Conservation (phyloP, 2,113 vertebrate genomes). For the Pluvianellus socialis region DNA sequence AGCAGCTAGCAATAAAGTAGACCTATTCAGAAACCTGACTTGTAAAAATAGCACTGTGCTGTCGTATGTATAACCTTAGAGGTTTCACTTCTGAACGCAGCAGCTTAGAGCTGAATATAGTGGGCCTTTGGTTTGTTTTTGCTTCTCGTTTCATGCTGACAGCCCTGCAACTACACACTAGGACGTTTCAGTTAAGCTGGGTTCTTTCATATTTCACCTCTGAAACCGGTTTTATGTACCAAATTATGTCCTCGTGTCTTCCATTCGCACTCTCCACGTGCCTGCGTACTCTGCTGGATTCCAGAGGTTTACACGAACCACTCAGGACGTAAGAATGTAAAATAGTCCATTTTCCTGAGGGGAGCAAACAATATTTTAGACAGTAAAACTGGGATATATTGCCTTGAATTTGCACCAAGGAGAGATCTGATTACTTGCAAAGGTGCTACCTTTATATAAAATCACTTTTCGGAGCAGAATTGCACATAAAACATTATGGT, state of each 20-base stretch:
- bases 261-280: fast-evolving
- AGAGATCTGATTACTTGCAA: background rate
- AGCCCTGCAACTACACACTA: background rate
- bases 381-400: background rate
- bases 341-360: background rate
- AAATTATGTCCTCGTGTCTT: background rate
- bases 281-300: background rate
- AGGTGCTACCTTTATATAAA: background rate
- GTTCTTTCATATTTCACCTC: background rate
- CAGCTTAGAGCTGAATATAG: background rate
- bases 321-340: background rate
- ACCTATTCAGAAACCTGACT: background rate
- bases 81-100: background rate
- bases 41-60: background rate
- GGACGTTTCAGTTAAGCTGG: background rate
- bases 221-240: background rate
- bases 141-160: background rate
- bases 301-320: background rate
- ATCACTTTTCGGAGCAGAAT: background rate
- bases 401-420: background rate
- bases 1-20: background rate
- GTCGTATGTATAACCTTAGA: background rate
- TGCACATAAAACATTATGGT: background rate
- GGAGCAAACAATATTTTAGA: background rate
- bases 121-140: background rate